Conservation (phyloP, 2,113 vertebrate genomes). For the Syngnathus scovelli region DNA sequence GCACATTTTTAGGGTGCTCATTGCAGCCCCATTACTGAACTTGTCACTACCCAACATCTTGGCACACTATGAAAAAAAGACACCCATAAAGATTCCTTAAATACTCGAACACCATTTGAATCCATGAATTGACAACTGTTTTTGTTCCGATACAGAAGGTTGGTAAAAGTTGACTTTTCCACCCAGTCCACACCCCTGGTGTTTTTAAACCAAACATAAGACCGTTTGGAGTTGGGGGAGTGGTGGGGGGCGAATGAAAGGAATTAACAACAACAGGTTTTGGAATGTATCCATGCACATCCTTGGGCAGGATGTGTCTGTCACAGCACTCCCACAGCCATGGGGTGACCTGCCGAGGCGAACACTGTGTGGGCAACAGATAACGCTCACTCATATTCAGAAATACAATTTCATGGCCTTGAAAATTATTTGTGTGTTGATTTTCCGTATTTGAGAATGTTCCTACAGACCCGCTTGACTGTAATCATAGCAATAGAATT, state of each 20-base stretch:
- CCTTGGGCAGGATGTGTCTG: constrained; percentile 51
- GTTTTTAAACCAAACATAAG: constrained; percentile 56
- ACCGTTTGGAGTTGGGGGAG: constrained; percentile 1
- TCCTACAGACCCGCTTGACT: background rate
- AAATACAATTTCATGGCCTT: too few relatives aligned
- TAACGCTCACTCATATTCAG: constrained; percentile 18
- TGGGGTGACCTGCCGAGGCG: constrained; percentile 5
- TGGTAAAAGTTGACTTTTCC: constrained; percentile 44
- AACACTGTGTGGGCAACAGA: constrained; percentile 34
- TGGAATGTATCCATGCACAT: constrained; percentile 54
- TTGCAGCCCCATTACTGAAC: background rate
- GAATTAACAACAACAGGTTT: constrained; percentile 45
- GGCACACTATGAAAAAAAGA: background rate
- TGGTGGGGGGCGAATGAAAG: constrained; percentile 3
- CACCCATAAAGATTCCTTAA: background rate
- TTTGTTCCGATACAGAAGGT: constrained; percentile 38
- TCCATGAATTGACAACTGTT: constrained; percentile 32
- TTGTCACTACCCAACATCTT: background rate
- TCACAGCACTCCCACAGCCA: constrained; percentile 21
- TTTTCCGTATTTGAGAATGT: background rate
- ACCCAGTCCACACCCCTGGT: constrained; percentile 37
- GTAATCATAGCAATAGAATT: background rate
- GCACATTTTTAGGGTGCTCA: background rate
- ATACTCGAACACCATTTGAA: background rate
- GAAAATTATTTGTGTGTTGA: too few relatives aligned